A percentile compares a stretch with the other conserved stretches of the same genome.
Evolutionary conservation across 37 sponge, comb jelly and placozoan species (phyloP).

Genomic region (Chondrosia reniformis): DNA sequence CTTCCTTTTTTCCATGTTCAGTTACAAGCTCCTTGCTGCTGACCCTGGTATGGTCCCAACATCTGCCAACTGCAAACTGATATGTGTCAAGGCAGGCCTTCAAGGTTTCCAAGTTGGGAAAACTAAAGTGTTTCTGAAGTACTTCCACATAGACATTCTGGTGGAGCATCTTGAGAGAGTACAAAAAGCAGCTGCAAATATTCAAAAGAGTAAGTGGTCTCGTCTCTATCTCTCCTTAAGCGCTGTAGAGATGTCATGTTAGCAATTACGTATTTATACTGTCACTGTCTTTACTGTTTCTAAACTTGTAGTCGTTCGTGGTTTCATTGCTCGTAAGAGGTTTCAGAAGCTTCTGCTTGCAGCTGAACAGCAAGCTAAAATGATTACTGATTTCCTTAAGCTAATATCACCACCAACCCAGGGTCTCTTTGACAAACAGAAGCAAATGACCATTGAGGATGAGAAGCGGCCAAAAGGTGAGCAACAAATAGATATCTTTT

Average conservation of each 20-base stretch:
- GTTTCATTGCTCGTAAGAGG: slow-evolving; percentile 47
- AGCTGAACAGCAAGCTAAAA: slow-evolving; percentile 36
- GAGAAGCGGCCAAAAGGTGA: slow-evolving; percentile 37
- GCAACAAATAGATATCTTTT: no score
- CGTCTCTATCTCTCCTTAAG: neutral
- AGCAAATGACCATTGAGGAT: slow-evolving; percentile 35
- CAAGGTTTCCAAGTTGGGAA: slow-evolving; percentile 58
- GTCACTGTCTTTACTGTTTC: neutral
- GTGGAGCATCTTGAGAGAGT: slow-evolving; percentile 40
- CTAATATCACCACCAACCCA: neutral
- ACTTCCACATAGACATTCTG: slow-evolving; percentile 62
- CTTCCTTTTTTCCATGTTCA: neutral
- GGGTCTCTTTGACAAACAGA: slow-evolving; percentile 18
- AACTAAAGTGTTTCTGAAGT: slow-evolving; percentile 78
- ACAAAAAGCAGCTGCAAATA: slow-evolving; percentile 49
- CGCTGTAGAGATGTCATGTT: neutral
- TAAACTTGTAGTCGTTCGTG: slow-evolving; percentile 46
- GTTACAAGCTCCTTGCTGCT: slow-evolving; percentile 35
- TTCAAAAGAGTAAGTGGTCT: slow-evolving; percentile 28
- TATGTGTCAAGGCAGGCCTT: slow-evolving; percentile 36
- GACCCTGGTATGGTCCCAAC: slow-evolving; percentile 19
- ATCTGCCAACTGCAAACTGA: slow-evolving; percentile 34
- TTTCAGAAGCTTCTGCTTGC: slow-evolving; percentile 37
- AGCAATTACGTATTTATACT: neutral
- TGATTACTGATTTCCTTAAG: slow-evolving; percentile 33